Conservation (phyloP, 2,113 vertebrate genomes). For the Oceanodroma tethys region DNA sequence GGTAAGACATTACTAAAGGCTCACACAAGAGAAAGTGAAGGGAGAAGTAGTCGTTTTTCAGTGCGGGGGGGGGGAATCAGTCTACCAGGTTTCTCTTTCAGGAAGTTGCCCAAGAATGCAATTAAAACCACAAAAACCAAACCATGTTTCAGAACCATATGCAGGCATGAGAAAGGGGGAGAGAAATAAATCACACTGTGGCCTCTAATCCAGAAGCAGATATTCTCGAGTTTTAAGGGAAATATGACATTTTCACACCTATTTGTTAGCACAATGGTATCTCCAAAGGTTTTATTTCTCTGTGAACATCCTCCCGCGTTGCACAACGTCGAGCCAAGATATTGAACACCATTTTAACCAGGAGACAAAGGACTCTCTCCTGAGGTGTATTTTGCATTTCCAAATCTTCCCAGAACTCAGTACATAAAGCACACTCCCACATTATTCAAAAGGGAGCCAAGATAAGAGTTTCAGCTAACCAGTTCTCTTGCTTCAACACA, state of each 20-base stretch:
- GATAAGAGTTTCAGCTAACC: not conserved
- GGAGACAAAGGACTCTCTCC: not conserved
- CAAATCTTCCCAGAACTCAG: not conserved
- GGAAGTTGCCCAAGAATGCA: slow-evolving; percentile 19
- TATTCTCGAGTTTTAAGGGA: not conserved
- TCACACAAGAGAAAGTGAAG: not conserved
- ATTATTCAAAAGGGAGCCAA: not conserved
- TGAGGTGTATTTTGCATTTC: not conserved
- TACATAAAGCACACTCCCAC: accelerated
- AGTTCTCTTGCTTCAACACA: not conserved
- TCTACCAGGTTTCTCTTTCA: slow-evolving; percentile 3
- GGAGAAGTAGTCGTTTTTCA: not conserved
- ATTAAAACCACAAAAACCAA: slow-evolving; percentile 12
- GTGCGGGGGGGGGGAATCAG: not conserved
- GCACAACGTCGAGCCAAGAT: not conserved
- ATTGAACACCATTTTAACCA: not conserved
- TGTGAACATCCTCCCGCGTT: not conserved
- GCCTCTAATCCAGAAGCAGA: not conserved
- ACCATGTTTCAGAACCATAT: not conserved
- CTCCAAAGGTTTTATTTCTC: not conserved
- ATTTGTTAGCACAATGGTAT: not conserved
- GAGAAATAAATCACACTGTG: not conserved
- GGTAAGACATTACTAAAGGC: not conserved
- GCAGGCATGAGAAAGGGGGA: not conserved
- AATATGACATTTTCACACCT: not conserved